These are phyloP conservation scores for Dendrolimus punctatus DNA, from an alignment of 1,140 invertebrate genomes.

Conservation along the genomic window DNA sequence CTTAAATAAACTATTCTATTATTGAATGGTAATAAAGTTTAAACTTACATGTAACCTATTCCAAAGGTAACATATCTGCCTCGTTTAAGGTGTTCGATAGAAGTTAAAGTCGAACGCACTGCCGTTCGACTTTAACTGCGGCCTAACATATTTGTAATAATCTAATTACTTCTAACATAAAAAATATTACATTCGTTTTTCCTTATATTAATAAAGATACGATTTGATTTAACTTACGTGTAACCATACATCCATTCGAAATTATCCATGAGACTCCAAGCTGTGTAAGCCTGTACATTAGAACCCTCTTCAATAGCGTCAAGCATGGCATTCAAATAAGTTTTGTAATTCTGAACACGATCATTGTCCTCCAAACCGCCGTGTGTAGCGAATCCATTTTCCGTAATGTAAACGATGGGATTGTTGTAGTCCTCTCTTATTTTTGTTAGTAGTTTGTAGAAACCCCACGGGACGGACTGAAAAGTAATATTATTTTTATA, in stretches of 20 bases:
- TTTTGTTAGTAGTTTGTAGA: conserved; percentile 25
- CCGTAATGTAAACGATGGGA: conserved; percentile 17
- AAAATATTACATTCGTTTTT: not conserved
- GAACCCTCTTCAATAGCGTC: conserved; percentile 29
- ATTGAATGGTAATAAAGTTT: no score
- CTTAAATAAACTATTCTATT: no score
- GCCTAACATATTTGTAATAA: no score
- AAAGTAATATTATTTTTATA: conserved; percentile 1
- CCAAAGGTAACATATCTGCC: no score
- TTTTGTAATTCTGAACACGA: conserved; percentile 46
- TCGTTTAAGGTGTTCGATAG: no score
- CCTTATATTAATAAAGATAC: not conserved
- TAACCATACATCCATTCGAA: conserved; percentile 73
- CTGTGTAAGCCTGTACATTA: conserved; percentile 65
- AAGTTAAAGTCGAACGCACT: no score
- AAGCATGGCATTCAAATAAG: conserved; percentile 37
- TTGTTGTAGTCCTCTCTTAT: conserved; percentile 27
- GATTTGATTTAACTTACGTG: conserved; percentile 45
- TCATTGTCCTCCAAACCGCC: conserved; percentile 22
- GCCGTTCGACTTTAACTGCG: no score
- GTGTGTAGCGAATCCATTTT: conserved; percentile 34
- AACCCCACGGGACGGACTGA: conserved; percentile 42
- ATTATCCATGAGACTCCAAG: conserved; percentile 77
- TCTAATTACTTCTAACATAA: no score
- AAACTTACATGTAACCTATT: conserved; percentile 25